phyloP scores from a whole-genome alignment of 2,113 vertebrate species.

The Pycnonotus jocosus region DNA sequence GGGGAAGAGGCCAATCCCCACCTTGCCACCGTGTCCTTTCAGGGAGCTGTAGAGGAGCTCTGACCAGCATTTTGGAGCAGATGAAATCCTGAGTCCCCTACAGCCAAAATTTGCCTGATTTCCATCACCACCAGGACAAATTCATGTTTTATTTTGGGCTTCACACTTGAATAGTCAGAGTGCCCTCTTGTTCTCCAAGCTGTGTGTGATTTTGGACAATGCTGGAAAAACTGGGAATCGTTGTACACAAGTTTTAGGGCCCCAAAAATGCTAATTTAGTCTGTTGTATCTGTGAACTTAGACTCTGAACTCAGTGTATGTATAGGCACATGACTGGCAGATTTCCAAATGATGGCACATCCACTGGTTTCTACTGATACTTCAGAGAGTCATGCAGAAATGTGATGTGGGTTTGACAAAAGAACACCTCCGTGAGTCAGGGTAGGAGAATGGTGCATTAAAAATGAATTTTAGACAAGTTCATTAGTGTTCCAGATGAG shows the following conservation, averaged over 20 bases:
- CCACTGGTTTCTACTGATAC: neutral
- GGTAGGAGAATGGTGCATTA: neutral
- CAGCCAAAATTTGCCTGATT: neutral
- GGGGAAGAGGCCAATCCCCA: neutral
- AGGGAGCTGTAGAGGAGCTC: neutral
- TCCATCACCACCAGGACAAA: neutral
- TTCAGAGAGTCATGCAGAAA: neutral
- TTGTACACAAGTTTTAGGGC: neutral
- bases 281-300: neutral
- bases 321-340: neutral
- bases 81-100: neutral
- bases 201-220: neutral
- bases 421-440: neutral
- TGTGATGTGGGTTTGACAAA: neutral
- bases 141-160: neutral
- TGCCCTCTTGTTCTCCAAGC: neutral
- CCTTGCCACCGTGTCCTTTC: neutral
- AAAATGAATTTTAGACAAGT: neutral
- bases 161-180: neutral
- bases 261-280: neutral
- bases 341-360: neutral
- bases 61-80: neutral
- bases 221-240: neutral
- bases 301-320: neutral
- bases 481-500: conserved; percentile 3